Conservation (phyloP, 2,797 vertebrate genomes). For the Cynodonichthys magdalenae region DNA sequence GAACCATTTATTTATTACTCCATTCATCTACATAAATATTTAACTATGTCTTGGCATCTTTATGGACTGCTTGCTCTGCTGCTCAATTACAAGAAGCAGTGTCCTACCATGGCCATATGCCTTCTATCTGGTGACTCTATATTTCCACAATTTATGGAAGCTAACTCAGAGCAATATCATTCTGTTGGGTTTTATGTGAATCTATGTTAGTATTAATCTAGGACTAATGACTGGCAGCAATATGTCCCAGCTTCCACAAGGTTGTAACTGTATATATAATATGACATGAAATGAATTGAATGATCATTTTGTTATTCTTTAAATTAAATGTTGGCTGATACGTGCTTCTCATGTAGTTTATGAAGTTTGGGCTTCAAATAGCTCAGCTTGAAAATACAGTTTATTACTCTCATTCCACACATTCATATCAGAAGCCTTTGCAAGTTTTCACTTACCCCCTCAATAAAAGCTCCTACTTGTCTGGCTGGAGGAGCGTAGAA, state of each 20-base stretch:
- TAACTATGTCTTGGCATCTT: constrained; percentile 88
- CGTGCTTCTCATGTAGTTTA: constrained; percentile 38
- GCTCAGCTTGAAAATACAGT: constrained; percentile 47
- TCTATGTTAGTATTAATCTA: constrained; percentile 67
- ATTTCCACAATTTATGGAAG: constrained; percentile 79
- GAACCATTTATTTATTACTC: constrained; percentile 86
- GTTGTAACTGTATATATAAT: constrained; percentile 53
- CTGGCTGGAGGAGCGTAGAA: constrained; percentile 57
- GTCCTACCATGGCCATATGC: constrained; percentile 84
- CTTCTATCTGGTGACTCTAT: constrained; percentile 77
- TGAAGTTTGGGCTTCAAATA: constrained; percentile 27
- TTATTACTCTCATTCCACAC: constrained; percentile 56
- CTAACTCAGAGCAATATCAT: constrained; percentile 61
- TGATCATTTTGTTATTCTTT: constrained; percentile 38
- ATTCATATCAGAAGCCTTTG: constrained; percentile 49
- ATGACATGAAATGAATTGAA: constrained; percentile 51
- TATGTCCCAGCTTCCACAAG: constrained; percentile 60
- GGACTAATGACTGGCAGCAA: constrained; percentile 71
- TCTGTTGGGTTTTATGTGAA: constrained; percentile 68
- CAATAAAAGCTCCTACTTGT: constrained; percentile 59
- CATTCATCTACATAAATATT: constrained; percentile 88
- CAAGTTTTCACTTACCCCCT: constrained; percentile 57
- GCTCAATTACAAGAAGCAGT: constrained; percentile 80
- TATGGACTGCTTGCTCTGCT: constrained; percentile 86
- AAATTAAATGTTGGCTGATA: constrained; percentile 53